Evolutionary conservation across 2,888 invertebrate genomes (phyloP), one percentile per base, ranked within the genome.

Genomic region (Papilio gigon): DNA sequence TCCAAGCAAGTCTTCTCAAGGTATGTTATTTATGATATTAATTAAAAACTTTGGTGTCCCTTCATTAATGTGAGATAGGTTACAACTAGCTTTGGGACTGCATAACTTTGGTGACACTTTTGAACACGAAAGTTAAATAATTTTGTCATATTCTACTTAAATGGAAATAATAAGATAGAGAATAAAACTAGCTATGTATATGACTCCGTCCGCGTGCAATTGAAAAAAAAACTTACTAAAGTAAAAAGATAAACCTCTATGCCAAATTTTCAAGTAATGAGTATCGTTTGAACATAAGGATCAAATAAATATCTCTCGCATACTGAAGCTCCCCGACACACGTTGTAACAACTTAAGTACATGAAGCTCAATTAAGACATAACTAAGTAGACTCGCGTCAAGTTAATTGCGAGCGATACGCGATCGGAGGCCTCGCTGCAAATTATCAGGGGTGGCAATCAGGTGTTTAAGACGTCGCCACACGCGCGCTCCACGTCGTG

Each of bases 1-100:
- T 71, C 70, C 70, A 27, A 30, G 30, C 59, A 40, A 40, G 62
- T 37, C 30, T 27, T 35, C n/a, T 47, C 37, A 40, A 64, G 50
- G 64, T 70, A 63, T 63, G 60, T 67, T 27, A 56, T 40, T 56
- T 40, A 40, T 56, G 14, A 40, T 30, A 27, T 56, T 65, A 65
- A 65, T 65, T 65, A 65, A 65, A 65, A 65, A 65, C 37, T 65
- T 65, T 65, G 20, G 17, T 22, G 25, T 58, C 65, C 68, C 61
- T 61, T 60, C 27, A 59, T 69, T 59, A 59, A 47, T 33, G 33
- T 20, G 35, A 64, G 30, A 47, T 44, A 59, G 35, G 22, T 47
- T 58, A 30, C 37, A 27, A 40, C 62, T 17, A 17, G 25, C 25
- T 67, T 67, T 59, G 67, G 53, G 67, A 65, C 67, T 63, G 53